Evolutionary conservation across 2,888 invertebrate genomes (phyloP), one percentile per base, ranked within the genome.

Genomic region (Polietes domitor): DNA sequence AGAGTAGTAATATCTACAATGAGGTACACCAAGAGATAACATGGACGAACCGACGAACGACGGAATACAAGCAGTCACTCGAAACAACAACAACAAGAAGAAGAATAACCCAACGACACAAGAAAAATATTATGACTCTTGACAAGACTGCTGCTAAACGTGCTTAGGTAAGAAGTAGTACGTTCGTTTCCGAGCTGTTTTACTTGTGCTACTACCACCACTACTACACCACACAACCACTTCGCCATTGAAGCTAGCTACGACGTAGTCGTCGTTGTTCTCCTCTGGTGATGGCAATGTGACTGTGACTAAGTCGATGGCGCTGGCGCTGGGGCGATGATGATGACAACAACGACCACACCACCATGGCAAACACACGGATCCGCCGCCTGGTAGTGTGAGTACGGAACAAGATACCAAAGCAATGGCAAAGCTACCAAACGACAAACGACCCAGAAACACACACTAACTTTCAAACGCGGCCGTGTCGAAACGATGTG

Each of bases 401-500:
- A 4, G n/a, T 15, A 28, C 19, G 26, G 58, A 43, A 68, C 10
- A 32, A 58, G 55, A 55, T 55, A 72, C 37, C 72, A 32, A 55
- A 55, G 72, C 55, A 37, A 65, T 58, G 47, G 53, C 50, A 32
- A 37, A 24, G 24, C 58, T 65, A 65, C n/a, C 65, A 47, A 72
- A 50, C 70, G 71, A 32, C 65, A 47, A 72, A 50, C 70, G 71
- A 32, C 58, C 73, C 53, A 80, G 32, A 50, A 73, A 65, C 65
- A 71, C 75, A 68, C 68, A 43, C 21, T 21, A 2, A 43, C 43
- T 24, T 3, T 17, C 41, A 12, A 5, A 63, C 43, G 6, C 24
- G 24, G 24, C 24, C 21, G 26, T 58, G 26, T 68, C 7, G 80
- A 80, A 83, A 80, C 80, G 61, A 80, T 43, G 75, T 78, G 84